Evolutionary conservation across 2,797 vertebrate genomes (phyloP), one percentile per base, ranked within the genome.

Genomic region (Pempheris klunzingeri): DNA sequence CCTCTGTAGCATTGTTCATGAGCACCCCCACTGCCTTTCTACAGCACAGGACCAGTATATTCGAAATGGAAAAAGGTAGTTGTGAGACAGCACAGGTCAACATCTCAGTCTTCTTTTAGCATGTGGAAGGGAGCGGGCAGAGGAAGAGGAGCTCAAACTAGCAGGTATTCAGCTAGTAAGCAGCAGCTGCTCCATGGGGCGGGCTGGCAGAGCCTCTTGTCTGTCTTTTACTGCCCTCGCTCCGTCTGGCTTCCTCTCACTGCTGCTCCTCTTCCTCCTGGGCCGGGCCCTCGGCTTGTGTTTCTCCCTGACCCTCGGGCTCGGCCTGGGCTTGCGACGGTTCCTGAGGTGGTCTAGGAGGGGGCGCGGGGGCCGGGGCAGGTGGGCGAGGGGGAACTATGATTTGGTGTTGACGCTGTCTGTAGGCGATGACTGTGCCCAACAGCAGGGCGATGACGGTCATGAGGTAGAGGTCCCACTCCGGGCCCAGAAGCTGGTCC

Each of bases 381-480:
- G 81, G 85, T 0, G 83, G 87, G 10, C 84, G 93, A 38, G 88
- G 87, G n/a, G 84, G 89, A 3, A 95, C 95, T 41, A 96, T 83
- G 36, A 96, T 97, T 66, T 98, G 98, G 78, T 99, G 98, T n/a
- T 99, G 98, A 70, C 98, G 95, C 88, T 99, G 98, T 59, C 98
- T 94, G 87, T 99, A 99, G 59, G 98, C 98, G 53, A 99, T 98
- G 75, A 99, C 96, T 8, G 98, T 99, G 78, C 98, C 98, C 70
- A 99, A 81, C 15, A 99, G 95, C 87, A 99, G 92, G 0, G 98
- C 97, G 22, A 99, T 98, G 90, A 99, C 96, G 0, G 97, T 99
- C 98, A 99, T 99, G 93, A 99, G 97, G 94, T 99, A 99, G 86
- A 99, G 97, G 92, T 99, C 98, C 98, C 98, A 99, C 90, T 99